Base-by-base conservation (phyloP, 2,888 invertebrate species). In the Rhagonycha fulva region DNA sequence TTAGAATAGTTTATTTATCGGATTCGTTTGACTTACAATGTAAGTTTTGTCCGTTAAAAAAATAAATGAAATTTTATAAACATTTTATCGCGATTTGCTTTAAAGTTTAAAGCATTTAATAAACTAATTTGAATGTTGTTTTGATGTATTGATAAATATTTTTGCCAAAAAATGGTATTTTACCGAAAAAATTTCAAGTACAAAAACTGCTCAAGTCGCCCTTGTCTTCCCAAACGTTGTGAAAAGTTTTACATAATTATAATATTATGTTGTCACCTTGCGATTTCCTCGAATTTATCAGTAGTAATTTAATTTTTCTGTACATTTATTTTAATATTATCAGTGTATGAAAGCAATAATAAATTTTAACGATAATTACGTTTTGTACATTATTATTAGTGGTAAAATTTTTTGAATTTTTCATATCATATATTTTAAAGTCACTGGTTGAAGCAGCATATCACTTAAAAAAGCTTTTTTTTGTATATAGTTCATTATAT, bases 291-390 rank as follows among this genome's bases (percentile, higher is more conserved):
- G 14, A 26, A 66, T 66, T 23, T 66, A 23, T 66, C 9, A 24
- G 7, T 47, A 47, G n/a, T 47, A 47, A n/a, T 47, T 47, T n/a
- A 47, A 47, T 47, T n/a, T 47, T 5, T 12, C 47, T 47, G 47
- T 47, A 47, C 47, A 47, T 47, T 47, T 47, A 47, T 47, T 47
- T 47, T 47, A n/a, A 47, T 47, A 28, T 32, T 67, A 32, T 47
- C 14, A 68, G 76, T 76, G 76, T 76, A 73, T 73, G 47, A 62
- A 62, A 68, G 76, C 73, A 76, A 76, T 76, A 73, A 73, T 72
- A 70, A 73, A 71, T 73, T 73, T 24, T 76, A 76, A 32, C 11
- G 70, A 47, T 71, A 32, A 28, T 47, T 47, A 47, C n/a, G 66
- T 76, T 70, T 70, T 76, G 61, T 62, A 72, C 63, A 63, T 71